A percentile compares a stretch with the other conserved stretches of the same genome.
Evolutionary conservation across 2,888 invertebrate genomes (phyloP).

Genomic region (Ectemnius continuus): DNA sequence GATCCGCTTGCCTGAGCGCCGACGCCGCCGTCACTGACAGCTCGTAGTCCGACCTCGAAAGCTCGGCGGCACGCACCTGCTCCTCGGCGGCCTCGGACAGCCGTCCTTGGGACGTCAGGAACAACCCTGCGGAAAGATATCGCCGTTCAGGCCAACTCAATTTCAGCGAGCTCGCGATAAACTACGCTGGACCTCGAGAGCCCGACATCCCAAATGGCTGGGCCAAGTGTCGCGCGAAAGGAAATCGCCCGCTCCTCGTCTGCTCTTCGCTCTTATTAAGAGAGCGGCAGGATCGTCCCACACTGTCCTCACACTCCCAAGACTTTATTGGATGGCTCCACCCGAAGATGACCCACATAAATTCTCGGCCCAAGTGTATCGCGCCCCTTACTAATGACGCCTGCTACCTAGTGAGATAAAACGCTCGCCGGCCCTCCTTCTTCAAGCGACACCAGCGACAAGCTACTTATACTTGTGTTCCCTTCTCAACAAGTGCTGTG

Average conservation of each 20-base stretch:
- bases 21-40: conserved; percentile 93
- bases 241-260: neutral
- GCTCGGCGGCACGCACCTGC: conserved; percentile 87
- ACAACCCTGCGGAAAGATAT: conserved; percentile 84
- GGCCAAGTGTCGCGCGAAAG: neutral
- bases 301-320: neutral
- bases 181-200: neutral
- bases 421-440: neutral
- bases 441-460: too few relatives aligned
- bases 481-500: neutral
- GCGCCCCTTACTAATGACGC: conserved; percentile 45
- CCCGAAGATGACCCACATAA: conserved; percentile 6
- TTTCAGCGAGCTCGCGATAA: neutral
- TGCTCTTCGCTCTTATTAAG: conserved; percentile 1
- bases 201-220: too few relatives aligned
- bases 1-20: conserved; percentile 89
- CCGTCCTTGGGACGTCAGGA: conserved; percentile 88
- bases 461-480: neutral
- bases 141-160: neutral
- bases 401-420: conserved; percentile 43
- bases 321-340: conserved; percentile 12
- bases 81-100: conserved; percentile 90
- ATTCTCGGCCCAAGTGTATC: conserved; percentile 17
- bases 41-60: conserved; percentile 89
- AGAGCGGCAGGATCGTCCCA: neutral